Conservation (phyloP, 2,113 vertebrate species). For the Cariama cristata region DNA sequence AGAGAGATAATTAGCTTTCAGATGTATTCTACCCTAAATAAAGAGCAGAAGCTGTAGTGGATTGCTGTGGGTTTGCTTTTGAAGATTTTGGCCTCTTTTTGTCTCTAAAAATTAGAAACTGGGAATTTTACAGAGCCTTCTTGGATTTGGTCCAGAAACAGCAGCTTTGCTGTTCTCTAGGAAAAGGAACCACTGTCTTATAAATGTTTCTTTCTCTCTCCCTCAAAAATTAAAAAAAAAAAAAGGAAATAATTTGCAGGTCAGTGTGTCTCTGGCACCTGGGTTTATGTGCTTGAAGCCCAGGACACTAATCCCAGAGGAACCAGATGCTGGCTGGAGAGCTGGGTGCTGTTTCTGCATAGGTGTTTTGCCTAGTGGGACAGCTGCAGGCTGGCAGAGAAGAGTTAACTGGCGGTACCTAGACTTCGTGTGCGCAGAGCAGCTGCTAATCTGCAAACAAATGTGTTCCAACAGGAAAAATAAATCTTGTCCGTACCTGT, state of each 20-base stretch:
- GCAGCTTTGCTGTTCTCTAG: background rate
- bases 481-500: background rate
- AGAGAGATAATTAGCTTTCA: constrained; percentile 32
- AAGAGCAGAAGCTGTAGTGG: background rate
- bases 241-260: too few species aligned
- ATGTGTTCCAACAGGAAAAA: constrained; percentile 36
- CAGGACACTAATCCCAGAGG: background rate
- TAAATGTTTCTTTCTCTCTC: background rate
- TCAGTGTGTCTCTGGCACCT: background rate
- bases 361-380: background rate
- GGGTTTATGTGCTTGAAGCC: background rate
- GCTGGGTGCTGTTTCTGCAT: background rate
- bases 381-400: background rate
- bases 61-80: background rate
- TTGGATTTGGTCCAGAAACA: background rate
- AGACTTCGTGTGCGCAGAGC: background rate
- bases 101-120: background rate
- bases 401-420: background rate
- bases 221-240: background rate
- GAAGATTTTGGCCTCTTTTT: background rate
- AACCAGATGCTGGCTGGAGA: background rate
- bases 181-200: background rate
- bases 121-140: background rate
- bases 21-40: background rate
- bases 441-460: background rate